Evolutionary conservation across 2,797 vertebrate genomes (phyloP), one percentile per base, ranked within the genome.

Genomic region (Hemibagrus guttatus): DNA sequence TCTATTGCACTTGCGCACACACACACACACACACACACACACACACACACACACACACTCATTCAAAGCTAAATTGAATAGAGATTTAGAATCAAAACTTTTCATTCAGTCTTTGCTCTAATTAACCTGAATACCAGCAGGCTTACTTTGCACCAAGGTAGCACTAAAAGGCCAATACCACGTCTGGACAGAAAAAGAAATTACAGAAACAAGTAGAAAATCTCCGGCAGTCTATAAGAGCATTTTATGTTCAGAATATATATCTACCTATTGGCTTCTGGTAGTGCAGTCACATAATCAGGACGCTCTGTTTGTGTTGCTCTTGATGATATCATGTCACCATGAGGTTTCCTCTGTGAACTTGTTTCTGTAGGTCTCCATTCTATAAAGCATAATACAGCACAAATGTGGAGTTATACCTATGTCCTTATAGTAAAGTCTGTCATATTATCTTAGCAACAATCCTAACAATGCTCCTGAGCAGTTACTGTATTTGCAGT

Each of bases 231-330:
- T 52, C 23, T n/a, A 46, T 42, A 72, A 58, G 11, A 42, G 26
- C 21, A 42, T 61, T 56, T n/a, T 21, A 56, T 31, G 1, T 1
- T 84, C 5, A 54, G 21, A 74, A 54, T 46, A 23, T 21, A 13
- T n/a, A 69, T 85, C 76, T 89, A 89, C 91, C 89, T 90, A 74
- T 92, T 91, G 75, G 89, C 83, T 81, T 88, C 87, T 76, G 87
- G 89, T 13, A 85, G 84, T 72, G 66, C 52, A 26, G 39, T 72
- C 58, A 71, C 46, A 46, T 80, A 52, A 16, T 71, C 71, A 23
- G 78, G 64, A 49, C n/a, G 85, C 35, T 83, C 87, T n/a, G 68
- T 85, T 52, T 79, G 42, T 54, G 74, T 26, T 86, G 56, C 71
- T 46, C 16, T 83, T 68, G 84, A 80, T 79, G 88, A 58, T 16